Evolutionary conservation across 2,113 vertebrate genomes (phyloP).

Genomic region (Gobio gobio): DNA sequence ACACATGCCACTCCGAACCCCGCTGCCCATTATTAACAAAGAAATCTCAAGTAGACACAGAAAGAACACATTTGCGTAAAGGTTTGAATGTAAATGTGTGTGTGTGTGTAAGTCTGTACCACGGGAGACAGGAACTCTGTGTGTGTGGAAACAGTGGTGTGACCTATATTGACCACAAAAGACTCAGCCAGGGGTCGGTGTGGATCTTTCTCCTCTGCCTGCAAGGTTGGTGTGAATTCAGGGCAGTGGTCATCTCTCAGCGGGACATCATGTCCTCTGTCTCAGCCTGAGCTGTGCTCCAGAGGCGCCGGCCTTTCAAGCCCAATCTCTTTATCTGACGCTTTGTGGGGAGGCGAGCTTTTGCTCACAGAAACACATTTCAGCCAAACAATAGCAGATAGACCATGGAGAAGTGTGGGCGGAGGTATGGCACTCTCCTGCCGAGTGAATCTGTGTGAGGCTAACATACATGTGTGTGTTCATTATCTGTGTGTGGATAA

Average conservation of each 20-base stretch:
- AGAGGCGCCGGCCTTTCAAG: slow-evolving; percentile 32
- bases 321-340: slow-evolving; percentile 51
- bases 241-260: slow-evolving; percentile 37
- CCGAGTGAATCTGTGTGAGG: slow-evolving; percentile 32
- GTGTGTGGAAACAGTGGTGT: slow-evolving; percentile 20
- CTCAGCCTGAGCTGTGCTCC: slow-evolving; percentile 21
- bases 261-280: slow-evolving; percentile 48
- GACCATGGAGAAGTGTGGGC: slow-evolving; percentile 36
- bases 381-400: slow-evolving; percentile 43
- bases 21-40: slow-evolving; percentile 44
- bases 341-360: slow-evolving; percentile 37
- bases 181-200: slow-evolving; percentile 36
- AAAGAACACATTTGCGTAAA: not conserved
- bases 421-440: slow-evolving; percentile 33
- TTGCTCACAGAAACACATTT: slow-evolving; percentile 43
- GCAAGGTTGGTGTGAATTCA: slow-evolving; percentile 6
- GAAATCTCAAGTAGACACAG: slow-evolving; percentile 28
- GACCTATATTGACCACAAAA: slow-evolving; percentile 41
- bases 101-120: not conserved
- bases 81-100: not conserved
- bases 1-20: slow-evolving; percentile 37
- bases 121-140: not conserved
- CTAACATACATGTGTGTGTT: slow-evolving; percentile 15
- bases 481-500: not conserved
- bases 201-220: slow-evolving; percentile 7